phyloP scores from a whole-genome alignment of 2,888 invertebrate genomes.

The Campoletis raptor region DNA sequence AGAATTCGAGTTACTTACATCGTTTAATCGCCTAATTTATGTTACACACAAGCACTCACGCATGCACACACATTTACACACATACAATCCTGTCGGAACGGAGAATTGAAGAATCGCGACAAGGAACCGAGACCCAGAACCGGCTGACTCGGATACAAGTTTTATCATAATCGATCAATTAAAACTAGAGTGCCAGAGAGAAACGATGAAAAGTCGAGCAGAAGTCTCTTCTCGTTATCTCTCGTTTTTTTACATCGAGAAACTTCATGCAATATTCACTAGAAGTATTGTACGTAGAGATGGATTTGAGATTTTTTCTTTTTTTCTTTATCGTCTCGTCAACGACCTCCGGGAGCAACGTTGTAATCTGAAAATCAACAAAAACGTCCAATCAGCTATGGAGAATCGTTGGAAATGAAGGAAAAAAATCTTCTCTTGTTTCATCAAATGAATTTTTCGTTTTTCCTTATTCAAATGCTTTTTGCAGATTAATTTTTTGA shows the following conservation, averaged over 20 bases:
- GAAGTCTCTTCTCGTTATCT: not conserved
- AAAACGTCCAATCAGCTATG: not conserved
- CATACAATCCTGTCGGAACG: not conserved
- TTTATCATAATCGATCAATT: constrained; percentile 35
- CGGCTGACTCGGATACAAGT: constrained; percentile 11
- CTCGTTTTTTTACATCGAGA: not conserved
- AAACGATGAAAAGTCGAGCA: constrained; percentile 16
- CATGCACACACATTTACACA: constrained; percentile 13
- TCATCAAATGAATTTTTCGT: no score
- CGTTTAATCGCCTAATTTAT: constrained; percentile 48
- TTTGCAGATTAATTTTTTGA: not conserved
- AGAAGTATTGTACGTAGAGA: constrained; percentile 18
- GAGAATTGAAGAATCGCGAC: not conserved
- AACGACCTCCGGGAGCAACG: constrained; percentile 22
- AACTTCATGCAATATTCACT: constrained; percentile 18
- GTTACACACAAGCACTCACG: constrained; percentile 39
- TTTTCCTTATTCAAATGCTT: not conserved
- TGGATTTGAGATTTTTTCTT: constrained; percentile 20
- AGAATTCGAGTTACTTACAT: constrained; percentile 48
- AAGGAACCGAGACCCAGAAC: not conserved
- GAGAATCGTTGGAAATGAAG: not conserved
- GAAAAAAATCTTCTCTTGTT: not conserved
- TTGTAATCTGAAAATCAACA: not conserved
- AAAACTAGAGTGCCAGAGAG: constrained; percentile 51
- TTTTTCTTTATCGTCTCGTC: constrained; percentile 31